Base-by-base conservation (phyloP, 2,797 vertebrate genomes). In the Alca torda region DNA sequence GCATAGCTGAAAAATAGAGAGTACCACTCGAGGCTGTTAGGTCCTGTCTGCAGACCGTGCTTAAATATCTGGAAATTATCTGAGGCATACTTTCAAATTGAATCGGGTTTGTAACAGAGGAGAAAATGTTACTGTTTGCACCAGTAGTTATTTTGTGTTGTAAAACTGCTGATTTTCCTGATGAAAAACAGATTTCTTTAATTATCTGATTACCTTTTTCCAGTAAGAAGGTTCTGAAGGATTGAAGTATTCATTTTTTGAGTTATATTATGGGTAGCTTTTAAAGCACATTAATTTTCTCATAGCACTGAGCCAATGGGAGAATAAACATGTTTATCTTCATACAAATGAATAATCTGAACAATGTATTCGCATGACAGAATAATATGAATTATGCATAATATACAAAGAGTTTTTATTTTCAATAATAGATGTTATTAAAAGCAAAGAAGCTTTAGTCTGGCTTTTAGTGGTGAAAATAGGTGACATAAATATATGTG, bases 301-400 rank as follows among this genome's bases (percentile, higher is more conserved):
- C 21, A 41, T n/a, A 87, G 28, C 25, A 57, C 30, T 74, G 75
- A 95, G 48, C 39, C 43, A 84, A 45, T 68, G 80, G 60, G 39
- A 87, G 56, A 87, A 60, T 60, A 92, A 93, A 53, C 31, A 45
- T 63, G 28, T 79, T 94, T 83, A n/a, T 87, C 30, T 83, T 95
- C 26, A 18, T 80, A 11, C 0, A 4, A 60, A 79, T 82, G 79
- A 85, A 46, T 51, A 87, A 67, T 82, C 60, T 74, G 31, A 90
- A 65, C 3, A 2, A 61, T 74, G 60, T 84, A 39, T 93, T 92
- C 76, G 46, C 48, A 10, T 75, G 78, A 30, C 64, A 93, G 76
- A 90, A 82, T 28, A 64, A 48, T 74, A 59, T 63, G 24, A 86
- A 57, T 95, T 76, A 56, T 30, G 37, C 31, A 57, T 59, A 85